Conservation (phyloP, 2,888 invertebrate species). For the Graphium colonna region DNA sequence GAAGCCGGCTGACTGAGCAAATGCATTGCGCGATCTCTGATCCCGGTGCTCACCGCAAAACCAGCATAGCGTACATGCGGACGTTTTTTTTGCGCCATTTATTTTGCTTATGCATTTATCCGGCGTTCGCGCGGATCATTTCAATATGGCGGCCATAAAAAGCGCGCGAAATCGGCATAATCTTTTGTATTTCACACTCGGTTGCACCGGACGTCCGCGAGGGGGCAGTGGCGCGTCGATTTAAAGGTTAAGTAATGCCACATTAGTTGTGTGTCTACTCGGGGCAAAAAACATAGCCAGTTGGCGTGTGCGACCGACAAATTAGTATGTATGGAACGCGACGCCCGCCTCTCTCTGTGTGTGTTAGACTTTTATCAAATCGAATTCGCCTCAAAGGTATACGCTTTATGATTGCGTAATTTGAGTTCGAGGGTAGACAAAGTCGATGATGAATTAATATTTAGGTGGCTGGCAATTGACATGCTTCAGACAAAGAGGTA, state of each 20-base stretch:
- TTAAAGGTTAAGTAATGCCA: conserved; percentile 10
- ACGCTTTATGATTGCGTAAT: not conserved
- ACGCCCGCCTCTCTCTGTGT: not conserved
- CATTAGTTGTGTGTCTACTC: conserved; percentile 1
- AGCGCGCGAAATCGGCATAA: conserved; percentile 3
- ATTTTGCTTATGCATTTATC: not conserved
- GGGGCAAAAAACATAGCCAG: conserved; percentile 1
- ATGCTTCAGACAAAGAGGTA: not conserved
- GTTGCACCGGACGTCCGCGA: conserved; percentile 1
- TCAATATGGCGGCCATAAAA: conserved; percentile 5
- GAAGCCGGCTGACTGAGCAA: too few species aligned
- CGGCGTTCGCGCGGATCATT: conserved; percentile 10
- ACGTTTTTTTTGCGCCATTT: not conserved
- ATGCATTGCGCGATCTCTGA: too few species aligned
- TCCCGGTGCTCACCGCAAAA: conserved; percentile 7
- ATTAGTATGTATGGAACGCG: conserved; percentile 15
- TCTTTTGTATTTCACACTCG: conserved; percentile 9
- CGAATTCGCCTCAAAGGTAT: conserved; percentile 18
- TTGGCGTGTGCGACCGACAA: conserved; percentile 3
- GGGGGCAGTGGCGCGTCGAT: not conserved
- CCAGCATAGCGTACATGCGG: not conserved
- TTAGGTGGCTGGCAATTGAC: not conserved
- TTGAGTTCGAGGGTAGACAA: not conserved
- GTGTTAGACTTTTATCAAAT: conserved; percentile 11
- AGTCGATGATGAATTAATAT: too few species aligned